Evolutionary conservation across 2,113 vertebrate genomes (phyloP).

Genomic region (Forbesichthys agassizii): DNA sequence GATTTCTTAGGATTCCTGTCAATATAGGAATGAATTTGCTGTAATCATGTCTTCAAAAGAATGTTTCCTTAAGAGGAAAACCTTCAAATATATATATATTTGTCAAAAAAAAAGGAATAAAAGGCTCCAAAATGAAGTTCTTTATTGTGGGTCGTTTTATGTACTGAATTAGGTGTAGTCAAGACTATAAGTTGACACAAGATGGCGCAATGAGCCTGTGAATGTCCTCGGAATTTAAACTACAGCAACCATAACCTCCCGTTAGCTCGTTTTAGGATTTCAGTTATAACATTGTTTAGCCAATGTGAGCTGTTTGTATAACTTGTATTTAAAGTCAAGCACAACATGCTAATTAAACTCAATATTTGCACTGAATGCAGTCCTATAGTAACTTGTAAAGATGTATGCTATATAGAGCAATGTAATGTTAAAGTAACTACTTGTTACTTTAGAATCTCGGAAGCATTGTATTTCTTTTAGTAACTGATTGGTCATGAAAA

Average conservation of each 20-base stretch:
- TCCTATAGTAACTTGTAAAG: too few relatives aligned
- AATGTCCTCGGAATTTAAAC: neutral
- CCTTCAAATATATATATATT: constrained; percentile 77
- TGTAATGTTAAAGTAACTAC: too few relatives aligned
- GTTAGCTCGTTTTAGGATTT: neutral
- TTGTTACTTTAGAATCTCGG: too few relatives aligned
- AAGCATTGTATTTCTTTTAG: too few relatives aligned
- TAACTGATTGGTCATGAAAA: too few relatives aligned
- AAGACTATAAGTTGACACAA: constrained; percentile 36
- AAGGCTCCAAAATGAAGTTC: constrained; percentile 64
- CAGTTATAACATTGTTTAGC: too few relatives aligned
- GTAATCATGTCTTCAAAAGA: constrained; percentile 76
- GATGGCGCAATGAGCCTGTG: constrained; percentile 47
- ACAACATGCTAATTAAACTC: too few relatives aligned
- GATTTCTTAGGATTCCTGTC: constrained; percentile 67
- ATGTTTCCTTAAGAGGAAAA: constrained; percentile 74
- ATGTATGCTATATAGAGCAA: too few relatives aligned
- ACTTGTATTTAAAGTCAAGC: too few relatives aligned
- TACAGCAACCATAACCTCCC: neutral
- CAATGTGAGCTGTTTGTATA: too few relatives aligned
- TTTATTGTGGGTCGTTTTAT: neutral
- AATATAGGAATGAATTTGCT: constrained; percentile 73
- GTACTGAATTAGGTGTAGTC: neutral
- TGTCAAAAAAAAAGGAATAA: constrained; percentile 81
- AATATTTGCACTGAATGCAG: too few relatives aligned